Percentiles rank a stretch among this genome's conserved stretches.
These are phyloP conservation scores for Motacilla tschutschensis DNA, from an alignment of 2,113 vertebrate genomes.

Conservation along the genomic window DNA sequence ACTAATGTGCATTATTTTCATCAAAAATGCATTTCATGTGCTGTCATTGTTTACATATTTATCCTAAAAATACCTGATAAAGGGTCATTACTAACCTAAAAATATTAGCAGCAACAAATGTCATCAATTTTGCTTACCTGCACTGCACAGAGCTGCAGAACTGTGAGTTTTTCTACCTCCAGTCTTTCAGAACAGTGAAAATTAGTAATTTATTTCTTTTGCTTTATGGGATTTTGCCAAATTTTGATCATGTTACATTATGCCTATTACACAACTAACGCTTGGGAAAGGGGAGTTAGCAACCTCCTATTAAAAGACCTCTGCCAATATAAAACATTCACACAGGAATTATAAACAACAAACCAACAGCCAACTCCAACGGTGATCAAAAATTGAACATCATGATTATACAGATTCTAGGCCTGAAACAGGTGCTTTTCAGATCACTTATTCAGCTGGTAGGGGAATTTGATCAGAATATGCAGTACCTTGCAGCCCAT, in stretches of 20 bases:
- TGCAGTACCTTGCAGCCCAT: conserved; percentile 18
- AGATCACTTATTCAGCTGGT: conserved; percentile 17
- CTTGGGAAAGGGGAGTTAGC: not conserved
- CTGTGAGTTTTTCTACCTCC: not conserved
- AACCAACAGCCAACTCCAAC: not conserved
- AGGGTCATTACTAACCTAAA: not conserved
- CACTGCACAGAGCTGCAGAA: not conserved
- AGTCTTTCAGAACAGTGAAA: not conserved
- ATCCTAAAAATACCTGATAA: not conserved
- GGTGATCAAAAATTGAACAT: not conserved
- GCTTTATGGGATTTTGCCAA: not conserved
- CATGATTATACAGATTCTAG: not conserved
- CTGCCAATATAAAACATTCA: not conserved
- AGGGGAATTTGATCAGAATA: conserved; percentile 35
- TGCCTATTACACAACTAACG: not conserved
- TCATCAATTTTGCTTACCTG: not conserved
- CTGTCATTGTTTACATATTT: not conserved
- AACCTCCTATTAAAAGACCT: not conserved
- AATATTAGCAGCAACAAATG: not conserved
- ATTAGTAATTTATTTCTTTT: not conserved
- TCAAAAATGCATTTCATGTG: not conserved
- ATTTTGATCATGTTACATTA: not conserved
- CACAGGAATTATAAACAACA: not conserved
- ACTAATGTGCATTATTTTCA: not conserved
- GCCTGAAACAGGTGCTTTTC: conserved; percentile 8